Percentiles rank a stretch among this genome's conserved stretches.
Evolutionary conservation across 2,113 vertebrate species (phyloP).

Genomic region (Carollia perspicillata): DNA sequence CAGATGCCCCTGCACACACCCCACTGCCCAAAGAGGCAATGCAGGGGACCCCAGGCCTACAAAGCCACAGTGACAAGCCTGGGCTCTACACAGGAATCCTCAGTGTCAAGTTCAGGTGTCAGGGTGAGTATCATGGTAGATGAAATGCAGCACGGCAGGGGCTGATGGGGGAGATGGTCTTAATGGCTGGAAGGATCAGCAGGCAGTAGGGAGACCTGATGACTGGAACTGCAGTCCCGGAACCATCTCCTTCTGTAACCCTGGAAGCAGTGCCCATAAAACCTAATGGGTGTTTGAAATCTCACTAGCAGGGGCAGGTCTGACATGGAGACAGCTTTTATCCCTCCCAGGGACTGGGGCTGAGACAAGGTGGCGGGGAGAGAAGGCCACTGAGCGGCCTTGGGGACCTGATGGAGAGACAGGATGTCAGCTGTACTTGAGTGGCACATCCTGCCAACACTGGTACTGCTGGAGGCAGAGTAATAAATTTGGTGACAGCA

Average conservation of each 20-base stretch:
- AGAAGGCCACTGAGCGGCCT: neutral
- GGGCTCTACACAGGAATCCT: neutral
- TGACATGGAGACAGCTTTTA: neutral
- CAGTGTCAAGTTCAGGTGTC: neutral
- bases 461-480: neutral
- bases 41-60: neutral
- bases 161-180: too few relatives aligned
- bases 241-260: neutral
- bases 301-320: neutral
- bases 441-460: neutral
- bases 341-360: neutral
- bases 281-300: slow-evolving; percentile 58
- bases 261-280: slow-evolving; percentile 39
- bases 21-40: neutral
- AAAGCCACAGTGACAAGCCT: neutral
- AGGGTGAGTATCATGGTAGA: neutral
- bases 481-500: neutral
- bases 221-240: neutral
- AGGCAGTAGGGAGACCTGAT: neutral
- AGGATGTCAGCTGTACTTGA: neutral
- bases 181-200: neutral
- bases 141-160: neutral
- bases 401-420: neutral
- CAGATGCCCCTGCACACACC: neutral
- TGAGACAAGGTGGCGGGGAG: neutral